Base-by-base conservation (phyloP, 2,797 vertebrate genomes). In the Heliangelus exortis region DNA sequence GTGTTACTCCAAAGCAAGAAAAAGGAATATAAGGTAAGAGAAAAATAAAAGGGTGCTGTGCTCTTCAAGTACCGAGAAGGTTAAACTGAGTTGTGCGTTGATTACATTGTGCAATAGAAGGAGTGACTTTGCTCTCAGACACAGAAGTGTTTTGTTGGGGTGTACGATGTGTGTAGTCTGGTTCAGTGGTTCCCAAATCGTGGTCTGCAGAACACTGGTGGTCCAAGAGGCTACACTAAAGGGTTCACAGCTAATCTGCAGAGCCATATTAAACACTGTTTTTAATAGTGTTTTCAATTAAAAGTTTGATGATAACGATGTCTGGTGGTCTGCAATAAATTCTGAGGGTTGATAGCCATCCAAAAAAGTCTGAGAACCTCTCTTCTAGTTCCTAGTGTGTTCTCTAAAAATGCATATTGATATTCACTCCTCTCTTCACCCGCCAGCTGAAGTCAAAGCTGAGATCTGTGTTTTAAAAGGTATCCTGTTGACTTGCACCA, bases 221-320 rank as follows among this genome's bases (percentile, higher is more conserved):
- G 96, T 95, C 92, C 92, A 75, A 85, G 95, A 96, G 96, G 89
- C 94, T 92, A 81, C 0, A 2, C 68, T 36, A 41, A 90, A 93
- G 85, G 82, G 79, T 72, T 91, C 63, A 5, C 79, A 88, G 79
- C 87, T 93, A 88, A 92, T 68, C 91, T 62, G 0, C 92, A 93
- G 89, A 93, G 91, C 79, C 39, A 3, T 74, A 78, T 90, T 92
- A 93, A 94, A 89, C 26, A 41, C 54, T 94, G 78, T 90, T 93
- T 96, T 90, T 90, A 88, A 96, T 88, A 41, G 89, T 96, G 95
- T 81, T 96, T 96, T 75, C 95, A 95, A 95, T 95, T 96, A 96
- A 86, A 96, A 93, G 34, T 31, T 84, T 92, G 89, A 84, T 95
- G 76, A 91, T 93, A 91, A 96, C 0, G 62, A 94, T 91, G 93